Evolutionary conservation across 2,888 invertebrate genomes (phyloP), one percentile per base, ranked within the genome.

Genomic region (Tupiocoris notatus): DNA sequence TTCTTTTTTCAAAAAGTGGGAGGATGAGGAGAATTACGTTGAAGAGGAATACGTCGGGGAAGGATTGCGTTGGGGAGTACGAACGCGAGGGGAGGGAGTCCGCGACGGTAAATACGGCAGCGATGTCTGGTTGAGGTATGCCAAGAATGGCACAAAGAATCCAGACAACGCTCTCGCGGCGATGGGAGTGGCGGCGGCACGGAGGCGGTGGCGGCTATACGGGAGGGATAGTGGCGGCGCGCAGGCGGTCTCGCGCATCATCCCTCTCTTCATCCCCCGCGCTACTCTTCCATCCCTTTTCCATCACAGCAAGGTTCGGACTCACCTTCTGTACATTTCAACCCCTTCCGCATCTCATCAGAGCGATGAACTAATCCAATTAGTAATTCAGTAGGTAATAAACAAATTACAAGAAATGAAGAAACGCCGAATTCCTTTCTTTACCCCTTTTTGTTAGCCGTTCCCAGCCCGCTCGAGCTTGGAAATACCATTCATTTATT

Each of bases 111-210:
- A 86, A 85, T 85, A 85, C 84, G 84, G 84, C 82, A 79, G 82
- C 83, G 80, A 81, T 84, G 86, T 85, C 86, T 85, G 86, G 86
- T 86, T 86, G 86, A 92, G 93, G 94, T 92, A 94, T 94, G 93
- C 91, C 89, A 92, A 92, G 94, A 94, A 94, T 94, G 94, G 92
- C 93, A 93, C 92, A 94, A 94, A 93, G 94, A 94, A 94, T 94
- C 93, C 90, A 89, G 92, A 93, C 93, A 93, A 94, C 93, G 93
- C 92, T 39, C 3, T 39, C 39, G 39, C 39, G 39, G 23, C 20
- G 59, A 2, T 1, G 25, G 24, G 25, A 58, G 24, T 12, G 59
- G 70, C 1, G 18, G 20, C 21, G 59, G 70, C 1, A 59, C 21
- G 68, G 68, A 54, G 23, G 39, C 39, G 39, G 39, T 12, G 39